Percentiles rank a stretch among this genome's conserved stretches.
phyloP scores from a whole-genome alignment of 1,140 invertebrate species.

The Pollicipes pollicipes region DNA sequence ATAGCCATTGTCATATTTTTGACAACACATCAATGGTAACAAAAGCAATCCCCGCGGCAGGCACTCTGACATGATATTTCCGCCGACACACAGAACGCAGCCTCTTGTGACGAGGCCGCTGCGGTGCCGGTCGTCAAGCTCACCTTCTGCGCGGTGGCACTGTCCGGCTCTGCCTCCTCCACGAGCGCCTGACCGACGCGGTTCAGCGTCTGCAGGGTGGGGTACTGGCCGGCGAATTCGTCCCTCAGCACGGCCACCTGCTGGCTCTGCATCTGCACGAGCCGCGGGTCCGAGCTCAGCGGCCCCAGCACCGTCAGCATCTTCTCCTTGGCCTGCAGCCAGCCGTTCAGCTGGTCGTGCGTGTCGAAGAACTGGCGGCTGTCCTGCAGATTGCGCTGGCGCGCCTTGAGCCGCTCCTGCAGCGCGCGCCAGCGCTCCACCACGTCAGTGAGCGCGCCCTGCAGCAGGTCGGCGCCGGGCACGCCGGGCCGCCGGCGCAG shows the following conservation, averaged over 20 bases:
- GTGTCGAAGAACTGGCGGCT: constrained; percentile 82
- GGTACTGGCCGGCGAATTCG: constrained; percentile 78
- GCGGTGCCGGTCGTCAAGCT: too few relatives aligned
- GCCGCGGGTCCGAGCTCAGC: constrained; percentile 78
- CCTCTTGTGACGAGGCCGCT: too few relatives aligned
- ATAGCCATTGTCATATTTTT: too few relatives aligned
- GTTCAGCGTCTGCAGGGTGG: constrained; percentile 45
- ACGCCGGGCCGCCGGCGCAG: constrained; percentile 62
- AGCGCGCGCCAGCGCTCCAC: constrained; percentile 67
- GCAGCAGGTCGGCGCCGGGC: constrained; percentile 55
- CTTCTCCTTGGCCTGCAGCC: constrained; percentile 80
- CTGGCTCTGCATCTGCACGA: constrained; percentile 87
- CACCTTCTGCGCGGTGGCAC: too few relatives aligned
- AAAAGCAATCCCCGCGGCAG: too few relatives aligned
- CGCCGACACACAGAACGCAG: too few relatives aligned
- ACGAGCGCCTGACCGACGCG: constrained; percentile 17
- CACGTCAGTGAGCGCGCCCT: constrained; percentile 58
- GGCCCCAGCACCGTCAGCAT: constrained; percentile 87
- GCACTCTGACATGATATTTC: too few relatives aligned
- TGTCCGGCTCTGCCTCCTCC: neutral
- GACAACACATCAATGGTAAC: too few relatives aligned
- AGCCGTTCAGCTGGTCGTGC: constrained; percentile 62
- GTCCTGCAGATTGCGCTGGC: constrained; percentile 34
- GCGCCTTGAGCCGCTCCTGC: constrained; percentile 63
- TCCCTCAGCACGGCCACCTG: constrained; percentile 81